Evolutionary conservation across 2,113 vertebrate species (phyloP), one percentile per base, ranked within the genome.

Genomic region (Scartelaos histophorus): DNA sequence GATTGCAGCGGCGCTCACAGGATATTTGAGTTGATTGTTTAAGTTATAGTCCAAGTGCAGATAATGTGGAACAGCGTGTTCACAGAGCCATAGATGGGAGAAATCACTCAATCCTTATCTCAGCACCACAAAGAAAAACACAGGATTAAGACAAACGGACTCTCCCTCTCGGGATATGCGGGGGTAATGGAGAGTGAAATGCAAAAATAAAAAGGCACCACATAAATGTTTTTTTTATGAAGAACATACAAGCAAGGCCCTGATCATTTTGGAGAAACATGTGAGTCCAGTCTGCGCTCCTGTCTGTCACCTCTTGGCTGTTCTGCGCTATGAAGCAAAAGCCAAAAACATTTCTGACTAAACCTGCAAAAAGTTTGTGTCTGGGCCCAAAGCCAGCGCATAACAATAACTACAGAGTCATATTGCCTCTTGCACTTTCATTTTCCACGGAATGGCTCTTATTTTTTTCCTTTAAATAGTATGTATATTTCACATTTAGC

Each of bases 51-150:
- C n/a, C 53, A 69, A 51, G 43, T 46, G 64, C 67, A 29, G 72
- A 69, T 79, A 58, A 69, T 29, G 34, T 54, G 46, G 43, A 70
- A 58, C 67, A 29, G 47, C 17, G 64, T 38, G 53, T 24, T 34
- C 64, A 64, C 47, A 71, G 54, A 81, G 49, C 85, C 85, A 71
- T 76, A 84, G 35, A 88, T 82, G 88, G 82, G 54, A 81, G 71
- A 75, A 87, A 58, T 67, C 57, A 49, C 56, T 85, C 15, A 13
- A 10, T 45, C 70, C 70, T 81, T 84, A 81, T 84, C 71, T 88
- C 60, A 82, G 49, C 60, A 12, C 24, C 29, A 67, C 1, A 47
- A 47, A 51, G 53, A 56, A 43, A 66, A 70, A 29, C 10, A 29
- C 57, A 60, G 7, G 24, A 34, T 61, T 29, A 13, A 29, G 34